phyloP scores from a whole-genome alignment of 2,888 invertebrate genomes.

The Melanotus villosus region DNA sequence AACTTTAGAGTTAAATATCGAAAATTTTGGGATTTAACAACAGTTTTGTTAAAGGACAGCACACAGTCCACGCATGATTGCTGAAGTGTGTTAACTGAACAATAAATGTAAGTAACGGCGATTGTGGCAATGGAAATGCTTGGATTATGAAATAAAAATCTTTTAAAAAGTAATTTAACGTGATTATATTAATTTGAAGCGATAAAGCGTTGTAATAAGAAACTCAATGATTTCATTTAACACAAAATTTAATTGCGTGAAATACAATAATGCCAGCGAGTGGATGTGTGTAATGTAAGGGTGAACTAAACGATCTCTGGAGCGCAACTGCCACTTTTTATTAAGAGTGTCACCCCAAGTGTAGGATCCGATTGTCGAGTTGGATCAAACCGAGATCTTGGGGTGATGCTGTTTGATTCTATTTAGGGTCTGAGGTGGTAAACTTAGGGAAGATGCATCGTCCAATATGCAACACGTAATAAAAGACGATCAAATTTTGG shows the following conservation, averaged over 20 bases:
- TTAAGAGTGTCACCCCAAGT: slow-evolving; percentile 64
- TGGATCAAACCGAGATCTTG: slow-evolving; percentile 59
- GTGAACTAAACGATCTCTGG: slow-evolving; percentile 60
- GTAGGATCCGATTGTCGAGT: slow-evolving; percentile 61
- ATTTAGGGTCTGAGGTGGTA: slow-evolving; percentile 64
- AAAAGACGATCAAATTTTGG: slow-evolving; percentile 59
- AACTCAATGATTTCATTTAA: slow-evolving; percentile 51
- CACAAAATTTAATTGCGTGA: slow-evolving; percentile 63
- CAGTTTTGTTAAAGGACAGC: too few relatives aligned
- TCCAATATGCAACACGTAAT: slow-evolving; percentile 57
- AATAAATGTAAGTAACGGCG: too few relatives aligned
- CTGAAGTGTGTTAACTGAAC: too few relatives aligned
- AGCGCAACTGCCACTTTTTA: slow-evolving; percentile 66
- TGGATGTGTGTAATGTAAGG: slow-evolving; percentile 58
- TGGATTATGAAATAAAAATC: slow-evolving; percentile 26
- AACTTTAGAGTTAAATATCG: too few relatives aligned
- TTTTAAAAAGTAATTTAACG: slow-evolving; percentile 36
- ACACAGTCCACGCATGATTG: too few relatives aligned
- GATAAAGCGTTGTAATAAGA: slow-evolving; percentile 48
- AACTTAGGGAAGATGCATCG: slow-evolving; percentile 62
- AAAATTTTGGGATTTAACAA: too few relatives aligned
- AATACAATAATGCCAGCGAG: slow-evolving; percentile 60
- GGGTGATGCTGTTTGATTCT: slow-evolving; percentile 63
- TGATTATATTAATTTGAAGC: slow-evolving; percentile 40
- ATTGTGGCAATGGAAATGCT: neutral